Base-by-base conservation (phyloP, 1,140 invertebrate genomes). In the Aricia agestis region DNA sequence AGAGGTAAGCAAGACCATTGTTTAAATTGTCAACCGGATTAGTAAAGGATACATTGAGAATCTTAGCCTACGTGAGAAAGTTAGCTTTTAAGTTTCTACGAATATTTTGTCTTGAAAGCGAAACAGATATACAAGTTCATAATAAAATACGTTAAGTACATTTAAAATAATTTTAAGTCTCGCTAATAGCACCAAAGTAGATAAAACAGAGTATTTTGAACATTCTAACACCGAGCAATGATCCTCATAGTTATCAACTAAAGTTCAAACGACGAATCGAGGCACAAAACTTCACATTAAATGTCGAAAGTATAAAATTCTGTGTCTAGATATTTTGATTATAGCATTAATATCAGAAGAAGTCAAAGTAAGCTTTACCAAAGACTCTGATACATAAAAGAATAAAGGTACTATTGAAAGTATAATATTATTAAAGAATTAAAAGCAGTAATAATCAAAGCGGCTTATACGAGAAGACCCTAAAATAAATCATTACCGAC, bases 111-210 rank as follows among this genome's bases (percentile, higher is more conserved):
- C 45, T 52, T 52, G 59, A 63, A 63, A 63, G 18, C 18, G 59
- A 18, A 18, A 63, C 11, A 10, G 59, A 63, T 63, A 19, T 10
- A 19, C 17, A 25, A 63, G 7, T 19, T 63, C 17, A 25, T 25
- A 63, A 19, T 63, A 63, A 19, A 59, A 59, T 59, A 63, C 18
- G 59, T 63, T 63, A 63, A 63, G 68, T 71, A 76, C 63, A 57
- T 71, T 25, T 75, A 79, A 76, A 80, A 68, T 72, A 71, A 76
- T 78, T 76, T 78, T 78, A 79, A 76, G 74, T 45, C 72, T 73
- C 69, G 70, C 76, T 82, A 84, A 71, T 83, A 85, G 82, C 84
- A 86, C 84, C 84, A 84, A 83, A 80, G 74, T 73, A 79, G 67
- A 19, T 11, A 63, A 63, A 63, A 18, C 5, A 63, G 59, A 19